These are phyloP conservation scores for Noctilio leporinus DNA, from an alignment of 2,113 vertebrate genomes.

Conservation along the genomic window DNA sequence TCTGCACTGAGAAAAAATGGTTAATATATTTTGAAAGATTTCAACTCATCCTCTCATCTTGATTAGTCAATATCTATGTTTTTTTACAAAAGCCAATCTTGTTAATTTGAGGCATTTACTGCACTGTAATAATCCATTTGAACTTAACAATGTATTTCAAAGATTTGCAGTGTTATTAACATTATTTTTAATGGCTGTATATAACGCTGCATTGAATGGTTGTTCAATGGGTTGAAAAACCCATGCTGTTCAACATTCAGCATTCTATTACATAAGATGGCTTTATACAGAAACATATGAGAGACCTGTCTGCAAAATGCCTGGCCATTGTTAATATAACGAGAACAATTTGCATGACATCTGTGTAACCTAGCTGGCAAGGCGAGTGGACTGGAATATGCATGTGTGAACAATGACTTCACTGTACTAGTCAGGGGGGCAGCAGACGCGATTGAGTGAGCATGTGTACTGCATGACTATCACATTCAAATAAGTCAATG, in stretches of 20 bases:
- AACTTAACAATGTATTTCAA: neutral
- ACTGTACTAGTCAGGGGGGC: too few species aligned
- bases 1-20: neutral
- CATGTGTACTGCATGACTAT: too few species aligned
- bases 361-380: too few species aligned
- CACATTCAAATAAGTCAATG: too few species aligned
- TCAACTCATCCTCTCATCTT: neutral
- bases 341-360: too few species aligned
- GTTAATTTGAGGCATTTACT: neutral
- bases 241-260: neutral
- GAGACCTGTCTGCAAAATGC: too few species aligned
- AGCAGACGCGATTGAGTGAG: too few species aligned
- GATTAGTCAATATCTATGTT: neutral
- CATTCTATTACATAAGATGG: neutral
- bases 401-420: too few species aligned
- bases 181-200: neutral
- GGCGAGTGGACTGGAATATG: too few species aligned
- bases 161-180: neutral
- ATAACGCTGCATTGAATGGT: neutral
- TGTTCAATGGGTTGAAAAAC: neutral
- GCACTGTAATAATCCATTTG: neutral
- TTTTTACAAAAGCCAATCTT: neutral
- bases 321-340: too few species aligned
- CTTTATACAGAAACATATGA: neutral
- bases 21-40: neutral